Percentiles rank a stretch among this genome's conserved stretches.
phyloP scores from a whole-genome alignment of 2,888 invertebrate species.

The Nephrotoma appendiculata region DNA sequence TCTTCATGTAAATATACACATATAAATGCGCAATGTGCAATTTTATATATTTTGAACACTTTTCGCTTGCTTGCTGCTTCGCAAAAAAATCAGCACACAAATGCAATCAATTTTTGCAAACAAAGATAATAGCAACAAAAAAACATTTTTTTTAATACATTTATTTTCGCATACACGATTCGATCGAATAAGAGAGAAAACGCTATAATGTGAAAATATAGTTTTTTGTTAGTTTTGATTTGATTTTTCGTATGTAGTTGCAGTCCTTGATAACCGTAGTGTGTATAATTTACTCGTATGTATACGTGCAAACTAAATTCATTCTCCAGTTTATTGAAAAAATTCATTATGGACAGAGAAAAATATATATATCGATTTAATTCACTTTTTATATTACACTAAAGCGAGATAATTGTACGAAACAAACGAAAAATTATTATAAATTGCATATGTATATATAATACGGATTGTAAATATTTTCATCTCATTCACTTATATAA shows the following conservation, averaged over 20 bases:
- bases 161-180: neutral
- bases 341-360: neutral
- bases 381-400: neutral
- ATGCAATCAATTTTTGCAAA: neutral
- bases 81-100: neutral
- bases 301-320: neutral
- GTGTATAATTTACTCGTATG: neutral
- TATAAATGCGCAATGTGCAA: neutral
- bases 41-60: neutral
- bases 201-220: neutral
- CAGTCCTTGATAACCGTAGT: neutral
- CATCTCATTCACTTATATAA: neutral
- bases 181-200: neutral
- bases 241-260: neutral
- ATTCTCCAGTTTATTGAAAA: neutral
- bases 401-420: neutral
- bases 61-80: neutral
- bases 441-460: neutral
- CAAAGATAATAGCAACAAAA: neutral
- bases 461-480: neutral
- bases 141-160: neutral
- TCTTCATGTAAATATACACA: neutral
- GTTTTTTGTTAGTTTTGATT: neutral
- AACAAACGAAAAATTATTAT: neutral
- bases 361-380: neutral